Evolutionary conservation across 2,797 vertebrate genomes (phyloP), one percentile per base, ranked within the genome.

Genomic region (Danio albolineatus): DNA sequence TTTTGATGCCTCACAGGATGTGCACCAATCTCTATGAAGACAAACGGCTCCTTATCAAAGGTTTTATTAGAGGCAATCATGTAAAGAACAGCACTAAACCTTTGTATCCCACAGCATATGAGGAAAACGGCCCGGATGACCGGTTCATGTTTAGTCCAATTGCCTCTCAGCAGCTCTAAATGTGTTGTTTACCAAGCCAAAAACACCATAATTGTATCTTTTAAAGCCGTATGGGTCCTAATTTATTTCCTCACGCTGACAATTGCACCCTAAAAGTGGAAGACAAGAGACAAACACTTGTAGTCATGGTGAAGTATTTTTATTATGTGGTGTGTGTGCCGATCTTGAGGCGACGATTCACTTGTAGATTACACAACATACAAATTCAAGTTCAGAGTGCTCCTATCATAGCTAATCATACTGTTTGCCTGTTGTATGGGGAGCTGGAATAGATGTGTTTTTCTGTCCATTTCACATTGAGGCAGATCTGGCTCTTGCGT

Each of bases 171-270:
- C 62, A 51, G 57, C 81, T 78, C 62, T 73, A 75, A 85, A 81
- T 44, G 41, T 73, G 54, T 81, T 79, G 74, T 83, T 85, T 85
- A 79, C 78, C 70, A 79, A 75, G 74, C 73, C 78, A 85, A 75
- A 83, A 80, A 83, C 81, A 66, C 60, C 44, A 14, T 76, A 57
- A 48, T 46, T 59, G 38, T 51, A 71, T 79, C 73, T 64, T 81
- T 70, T 79, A 56, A 44, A 49, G 51, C 17, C 67, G 36, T 41
- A 65, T 46, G 56, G 46, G 61, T 61, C 81, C 66, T 61, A 17
- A 49, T 76, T 76, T 65, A 57, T 73, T 75, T 80, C 56, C 36
- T 71, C 16, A 39, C 51, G 19, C 57, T 48, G 70, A 72, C 78
- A 79, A 49, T 81, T 69, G 64, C 48, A 57, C 65, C 59, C 43